Evolutionary conservation across 2,888 invertebrate genomes (phyloP), one percentile per base, ranked within the genome.

Genomic region (Drosophila hamatofila): DNA sequence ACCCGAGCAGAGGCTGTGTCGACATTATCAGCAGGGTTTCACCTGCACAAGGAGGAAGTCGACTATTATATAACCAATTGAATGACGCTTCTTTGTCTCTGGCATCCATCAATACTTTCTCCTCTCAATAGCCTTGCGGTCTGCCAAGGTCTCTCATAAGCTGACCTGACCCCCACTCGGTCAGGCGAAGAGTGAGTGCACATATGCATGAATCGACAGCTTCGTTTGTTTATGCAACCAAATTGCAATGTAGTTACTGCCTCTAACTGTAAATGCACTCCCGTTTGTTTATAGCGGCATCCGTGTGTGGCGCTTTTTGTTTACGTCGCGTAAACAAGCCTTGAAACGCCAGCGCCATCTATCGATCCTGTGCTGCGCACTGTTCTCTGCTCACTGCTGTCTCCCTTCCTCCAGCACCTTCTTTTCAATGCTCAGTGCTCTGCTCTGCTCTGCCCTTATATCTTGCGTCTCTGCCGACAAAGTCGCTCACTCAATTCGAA

Each of bases 271-370:
- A 42, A 60, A 64, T 62, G 35, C 37, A 44, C 46, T 59, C 6
- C 6, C 1, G 25, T 55, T 71, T 78, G 67, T 71, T 71, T 76
- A 76, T 57, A 49, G 49, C 30, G 27, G 65, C 61, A 52, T 58
- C 61, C 33, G 33, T 48, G 46, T 72, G 60, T 42, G 55, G 51
- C 62, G 66, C 52, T 42, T 42, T 52, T 86, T 84, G 83, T 83
- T 84, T 84, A 79, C 46, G 57, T 39, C 41, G 49, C 48, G 49
- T 83, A 83, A 87, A 84, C 83, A 87, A 73, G 68, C 72, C 66
- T 75, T 68, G 67, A 41, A 30, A 56, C 48, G 56, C 48, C 57
- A 61, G 71, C 59, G 64, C 61, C 72, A 56, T 70, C 63, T 78
- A 77, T 72, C 72, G 76, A 79, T 79, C 67, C 59, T 61, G 66